Base-by-base conservation (phyloP, 2,797 vertebrate genomes). In the Sebastes elongatus region DNA sequence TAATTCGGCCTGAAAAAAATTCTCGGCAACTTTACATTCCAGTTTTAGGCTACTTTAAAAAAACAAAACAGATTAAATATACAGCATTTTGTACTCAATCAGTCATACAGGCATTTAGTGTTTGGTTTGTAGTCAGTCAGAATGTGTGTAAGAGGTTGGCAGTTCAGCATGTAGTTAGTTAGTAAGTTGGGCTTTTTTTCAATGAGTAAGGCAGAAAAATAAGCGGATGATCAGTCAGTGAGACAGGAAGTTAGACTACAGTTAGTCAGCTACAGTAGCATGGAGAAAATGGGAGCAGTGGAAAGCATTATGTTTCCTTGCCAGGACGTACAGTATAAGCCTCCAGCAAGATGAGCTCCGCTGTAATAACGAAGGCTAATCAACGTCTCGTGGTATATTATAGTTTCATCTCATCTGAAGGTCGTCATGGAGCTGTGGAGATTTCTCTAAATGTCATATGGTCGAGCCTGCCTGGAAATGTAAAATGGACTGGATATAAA, bases 301-400 rank as follows among this genome's bases (percentile, higher is more conserved):
- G 55, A 75, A 73, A 80, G 28, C 49, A 66, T 46, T 46, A 30
- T 55, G 60, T 76, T 78, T 74, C 38, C 33, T 70, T 76, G 82
- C 32, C 83, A 82, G 78, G 70, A 86, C 46, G 66, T 42, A 52
- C 49, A 52, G 20, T 52, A 72, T 27, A 71, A 81, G 80, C 81
- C 53, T 84, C 13, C 57, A 82, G 88, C 72, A 78, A 78, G 56
- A 79, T 52, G 74, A 70, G 46, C 38, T 70, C 49, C 22, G 60
- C 65, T 25, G 28, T 75, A 72, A 70, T 76, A 85, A 83, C 65
- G 71, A 70, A 84, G 75, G 42, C 81, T 77, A 81, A 91, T 90
- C 86, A 86, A 66, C 67, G 67, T 87, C 79, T 83, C 75, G 83
- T 22, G 70, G 67, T 10, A 67, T 46, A 79, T 81, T 74, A 67